Evolutionary conservation across 2,113 vertebrate species (phyloP).

Genomic region (Pelecanus crispus): DNA sequence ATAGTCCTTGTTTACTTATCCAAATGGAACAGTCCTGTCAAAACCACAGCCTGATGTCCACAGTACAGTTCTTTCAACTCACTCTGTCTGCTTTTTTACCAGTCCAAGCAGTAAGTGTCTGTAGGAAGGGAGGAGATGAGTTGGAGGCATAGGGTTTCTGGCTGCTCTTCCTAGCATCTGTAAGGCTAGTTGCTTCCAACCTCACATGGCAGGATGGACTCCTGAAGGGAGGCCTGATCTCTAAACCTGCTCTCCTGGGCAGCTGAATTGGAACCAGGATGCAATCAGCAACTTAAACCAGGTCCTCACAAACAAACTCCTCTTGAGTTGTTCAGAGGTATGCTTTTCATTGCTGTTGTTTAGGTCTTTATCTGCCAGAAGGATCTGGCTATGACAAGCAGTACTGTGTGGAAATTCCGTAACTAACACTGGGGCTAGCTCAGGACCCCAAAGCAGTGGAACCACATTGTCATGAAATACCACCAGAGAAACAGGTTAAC

Average conservation of each 20-base stretch:
- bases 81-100: not conserved
- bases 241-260: not conserved
- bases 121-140: not conserved
- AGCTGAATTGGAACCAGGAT: not conserved
- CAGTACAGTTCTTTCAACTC: not conserved
- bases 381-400: not conserved
- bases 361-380: not conserved
- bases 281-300: not conserved
- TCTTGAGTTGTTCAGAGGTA: accelerated
- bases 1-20: not conserved
- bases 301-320: not conserved
- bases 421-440: not conserved
- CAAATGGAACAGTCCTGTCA: not conserved
- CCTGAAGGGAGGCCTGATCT: not conserved
- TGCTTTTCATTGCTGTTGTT: not conserved
- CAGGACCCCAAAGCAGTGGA: not conserved
- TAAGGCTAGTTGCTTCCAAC: not conserved
- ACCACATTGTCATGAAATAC: not conserved
- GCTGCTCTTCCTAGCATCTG: not conserved
- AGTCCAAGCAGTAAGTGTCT: not conserved
- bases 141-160: not conserved
- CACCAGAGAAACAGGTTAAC: not conserved
- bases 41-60: not conserved
- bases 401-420: not conserved
- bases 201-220: accelerated